Percentiles rank a stretch among this genome's conserved stretches.
Evolutionary conservation across 2,113 vertebrate genomes (phyloP).

Genomic region (Platysternon megacephalum): DNA sequence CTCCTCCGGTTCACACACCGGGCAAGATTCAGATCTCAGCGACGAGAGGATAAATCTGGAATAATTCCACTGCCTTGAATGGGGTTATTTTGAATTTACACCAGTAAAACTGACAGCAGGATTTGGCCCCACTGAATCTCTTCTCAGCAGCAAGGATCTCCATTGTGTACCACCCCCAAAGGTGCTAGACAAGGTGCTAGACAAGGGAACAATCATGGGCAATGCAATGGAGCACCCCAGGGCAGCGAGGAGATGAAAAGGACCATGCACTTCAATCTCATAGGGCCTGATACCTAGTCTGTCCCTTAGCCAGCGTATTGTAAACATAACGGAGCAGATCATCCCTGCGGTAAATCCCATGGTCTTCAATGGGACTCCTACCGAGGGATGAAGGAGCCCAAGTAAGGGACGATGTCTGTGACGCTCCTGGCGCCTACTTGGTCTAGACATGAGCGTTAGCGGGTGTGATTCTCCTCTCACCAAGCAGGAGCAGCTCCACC

Average conservation of each 20-base stretch:
- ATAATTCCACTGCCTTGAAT: not conserved
- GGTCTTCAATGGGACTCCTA: not conserved
- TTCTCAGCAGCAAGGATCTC: not conserved
- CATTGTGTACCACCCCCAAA: not conserved
- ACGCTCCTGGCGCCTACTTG: no score
- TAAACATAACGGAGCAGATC: not conserved
- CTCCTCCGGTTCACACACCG: not conserved
- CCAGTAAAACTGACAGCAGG: not conserved
- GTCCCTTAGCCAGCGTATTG: not conserved
- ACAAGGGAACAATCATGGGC: not conserved
- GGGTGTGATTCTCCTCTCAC: no score
- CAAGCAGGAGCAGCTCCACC: no score
- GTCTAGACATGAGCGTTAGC: no score
- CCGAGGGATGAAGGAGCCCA: no score
- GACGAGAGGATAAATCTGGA: not conserved
- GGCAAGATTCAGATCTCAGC: not conserved
- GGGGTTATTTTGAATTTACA: not conserved
- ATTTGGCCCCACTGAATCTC: not conserved
- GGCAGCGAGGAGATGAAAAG: not conserved
- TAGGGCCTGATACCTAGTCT: not conserved
- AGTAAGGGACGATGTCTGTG: no score
- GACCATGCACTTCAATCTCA: not conserved
- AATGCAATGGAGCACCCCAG: not conserved
- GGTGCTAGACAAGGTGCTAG: no score
- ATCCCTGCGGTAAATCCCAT: no score